Percentiles rank a stretch among this genome's conserved stretches.
Evolutionary conservation across 2,888 invertebrate genomes (phyloP).

Genomic region (Drosophila mettleri): DNA sequence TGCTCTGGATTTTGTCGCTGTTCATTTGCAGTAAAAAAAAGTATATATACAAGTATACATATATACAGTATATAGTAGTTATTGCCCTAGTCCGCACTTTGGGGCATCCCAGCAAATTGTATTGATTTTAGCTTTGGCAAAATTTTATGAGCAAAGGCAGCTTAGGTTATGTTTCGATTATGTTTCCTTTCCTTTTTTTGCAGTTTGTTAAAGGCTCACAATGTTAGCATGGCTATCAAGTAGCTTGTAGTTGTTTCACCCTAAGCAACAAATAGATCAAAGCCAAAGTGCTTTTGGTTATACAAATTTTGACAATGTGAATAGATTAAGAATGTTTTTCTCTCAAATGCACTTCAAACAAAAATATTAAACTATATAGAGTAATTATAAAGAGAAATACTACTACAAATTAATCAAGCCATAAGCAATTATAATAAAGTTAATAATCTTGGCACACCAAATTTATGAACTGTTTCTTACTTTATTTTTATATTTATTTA

Average conservation of each 20-base stretch:
- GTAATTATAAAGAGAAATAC: background rate
- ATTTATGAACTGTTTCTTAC: too few species aligned
- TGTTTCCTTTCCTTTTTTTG: constrained; percentile 1
- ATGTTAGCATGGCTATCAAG: constrained; percentile 14
- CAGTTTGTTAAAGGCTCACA: constrained; percentile 43
- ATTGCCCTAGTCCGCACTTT: constrained; percentile 5
- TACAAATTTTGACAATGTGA: constrained; percentile 17
- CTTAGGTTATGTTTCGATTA: constrained; percentile 26
- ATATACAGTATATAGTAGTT: constrained; percentile 17
- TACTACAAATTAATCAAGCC: background rate
- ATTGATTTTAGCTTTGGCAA: constrained; percentile 52
- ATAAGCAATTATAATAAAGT: too few species aligned
- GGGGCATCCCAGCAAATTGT: constrained; percentile 42
- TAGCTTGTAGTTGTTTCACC: constrained; percentile 14
- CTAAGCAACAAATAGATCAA: constrained; percentile 21
- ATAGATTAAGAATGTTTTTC: constrained; percentile 18
- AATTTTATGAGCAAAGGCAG: constrained; percentile 42
- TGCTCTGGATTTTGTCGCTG: constrained; percentile 27
- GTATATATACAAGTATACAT: background rate
- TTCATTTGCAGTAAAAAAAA: constrained; percentile 75
- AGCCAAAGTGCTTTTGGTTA: constrained; percentile 30
- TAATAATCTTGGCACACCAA: too few species aligned
- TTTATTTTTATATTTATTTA: too few species aligned
- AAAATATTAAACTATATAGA: too few species aligned
- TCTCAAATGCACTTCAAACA: constrained; percentile 16